Evolutionary conservation across 2,113 vertebrate species (phyloP).

Genomic region (Ivindomyrus marchei): DNA sequence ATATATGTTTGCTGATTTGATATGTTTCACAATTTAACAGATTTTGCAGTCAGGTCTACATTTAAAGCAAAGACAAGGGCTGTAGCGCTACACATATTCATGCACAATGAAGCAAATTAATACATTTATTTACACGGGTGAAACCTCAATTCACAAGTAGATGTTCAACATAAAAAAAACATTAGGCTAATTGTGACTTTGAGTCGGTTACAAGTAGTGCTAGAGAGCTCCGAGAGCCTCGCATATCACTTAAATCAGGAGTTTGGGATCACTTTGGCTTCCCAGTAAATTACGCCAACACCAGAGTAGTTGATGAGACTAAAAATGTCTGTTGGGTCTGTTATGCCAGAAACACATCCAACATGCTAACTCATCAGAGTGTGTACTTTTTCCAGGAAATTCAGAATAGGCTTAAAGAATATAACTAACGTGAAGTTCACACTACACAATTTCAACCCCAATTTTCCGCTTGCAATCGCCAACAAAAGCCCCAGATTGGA

Average conservation of each 20-base stretch:
- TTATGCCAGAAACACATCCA: not conserved
- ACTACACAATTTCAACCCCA: not conserved
- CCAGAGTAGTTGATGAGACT: not conserved
- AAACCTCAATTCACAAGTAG: not conserved
- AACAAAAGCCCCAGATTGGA: not conserved
- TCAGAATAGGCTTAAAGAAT: not conserved
- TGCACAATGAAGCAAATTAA: not conserved
- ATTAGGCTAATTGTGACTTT: not conserved
- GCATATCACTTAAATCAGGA: not conserved
- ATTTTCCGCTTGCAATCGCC: not conserved
- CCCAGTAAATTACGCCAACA: not conserved
- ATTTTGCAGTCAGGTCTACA: not conserved
- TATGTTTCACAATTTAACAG: not conserved
- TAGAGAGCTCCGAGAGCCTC: not conserved
- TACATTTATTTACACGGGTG: not conserved
- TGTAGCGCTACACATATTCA: not conserved
- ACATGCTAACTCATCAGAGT: not conserved
- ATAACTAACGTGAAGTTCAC: not conserved
- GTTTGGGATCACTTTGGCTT: not conserved
- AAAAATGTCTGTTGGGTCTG: not conserved
- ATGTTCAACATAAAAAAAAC: not conserved
- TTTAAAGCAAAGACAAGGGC: not conserved
- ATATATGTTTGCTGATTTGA: not conserved
- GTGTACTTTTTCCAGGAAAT: not conserved
- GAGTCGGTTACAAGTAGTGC: not conserved